Conservation (phyloP, 2,113 vertebrate genomes). For the Brachypteracias leptosomus region DNA sequence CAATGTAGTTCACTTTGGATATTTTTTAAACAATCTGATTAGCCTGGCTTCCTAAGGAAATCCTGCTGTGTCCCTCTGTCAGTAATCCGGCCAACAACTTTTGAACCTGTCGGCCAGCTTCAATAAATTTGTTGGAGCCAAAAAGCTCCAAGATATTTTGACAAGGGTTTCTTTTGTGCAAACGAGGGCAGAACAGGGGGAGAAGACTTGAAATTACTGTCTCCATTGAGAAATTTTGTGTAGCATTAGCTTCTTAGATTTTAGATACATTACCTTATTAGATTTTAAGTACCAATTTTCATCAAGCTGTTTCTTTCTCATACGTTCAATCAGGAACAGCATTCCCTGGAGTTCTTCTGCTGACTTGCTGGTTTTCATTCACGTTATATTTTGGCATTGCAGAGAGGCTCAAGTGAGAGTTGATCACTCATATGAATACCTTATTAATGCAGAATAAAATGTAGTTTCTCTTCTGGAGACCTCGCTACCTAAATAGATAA, state of each 20-base stretch:
- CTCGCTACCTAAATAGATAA: not conserved
- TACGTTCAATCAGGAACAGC: not conserved
- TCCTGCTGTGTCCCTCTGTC: constrained; percentile 37
- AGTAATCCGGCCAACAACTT: not conserved
- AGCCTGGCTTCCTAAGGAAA: constrained; percentile 48
- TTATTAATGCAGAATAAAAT: not conserved
- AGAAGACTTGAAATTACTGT: not conserved
- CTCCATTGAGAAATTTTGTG: not conserved
- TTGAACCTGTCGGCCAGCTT: not conserved
- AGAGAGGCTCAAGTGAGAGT: not conserved
- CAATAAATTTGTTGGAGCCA: not conserved
- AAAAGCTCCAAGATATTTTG: not conserved
- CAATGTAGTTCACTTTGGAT: not conserved
- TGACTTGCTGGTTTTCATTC: not conserved
- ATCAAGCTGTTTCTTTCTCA: not conserved
- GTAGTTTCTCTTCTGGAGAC: not conserved
- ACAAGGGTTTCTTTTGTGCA: not conserved
- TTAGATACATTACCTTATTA: not conserved
- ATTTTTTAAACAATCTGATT: constrained; percentile 16
- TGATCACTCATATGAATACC: not conserved
- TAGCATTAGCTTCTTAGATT: not conserved
- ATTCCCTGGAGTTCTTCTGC: not conserved
- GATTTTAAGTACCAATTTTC: not conserved
- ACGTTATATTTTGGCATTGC: not conserved
- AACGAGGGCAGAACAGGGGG: not conserved